Evolutionary conservation across 2,888 invertebrate species (phyloP).

Genomic region (Machimus atricapillus): DNA sequence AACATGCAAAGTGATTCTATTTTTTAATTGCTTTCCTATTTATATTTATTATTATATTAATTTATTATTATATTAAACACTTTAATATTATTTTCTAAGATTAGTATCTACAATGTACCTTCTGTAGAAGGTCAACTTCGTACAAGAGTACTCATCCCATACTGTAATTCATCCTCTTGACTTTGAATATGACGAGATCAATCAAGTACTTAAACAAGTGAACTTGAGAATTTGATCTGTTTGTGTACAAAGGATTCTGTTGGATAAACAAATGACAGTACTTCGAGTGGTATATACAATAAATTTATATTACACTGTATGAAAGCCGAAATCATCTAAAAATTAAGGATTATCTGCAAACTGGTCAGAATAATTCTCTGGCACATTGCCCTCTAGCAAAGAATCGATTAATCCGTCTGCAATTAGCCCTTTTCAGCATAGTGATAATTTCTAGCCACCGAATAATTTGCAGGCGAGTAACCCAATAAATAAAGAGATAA

Average conservation of each 20-base stretch:
- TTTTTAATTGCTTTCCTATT: too few relatives aligned
- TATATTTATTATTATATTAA: too few relatives aligned
- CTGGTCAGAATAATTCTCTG: background rate
- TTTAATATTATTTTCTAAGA: too few relatives aligned
- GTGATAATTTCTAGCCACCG: background rate
- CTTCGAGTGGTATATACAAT: background rate
- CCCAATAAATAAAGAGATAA: background rate
- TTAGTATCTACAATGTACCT: too few relatives aligned
- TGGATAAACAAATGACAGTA: background rate
- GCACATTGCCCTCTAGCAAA: background rate
- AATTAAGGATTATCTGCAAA: background rate
- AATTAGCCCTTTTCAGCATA: background rate
- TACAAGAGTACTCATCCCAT: background rate
- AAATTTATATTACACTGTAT: background rate
- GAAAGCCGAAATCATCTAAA: background rate
- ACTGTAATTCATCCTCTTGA: background rate
- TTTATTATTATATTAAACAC: too few relatives aligned
- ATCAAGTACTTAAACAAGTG: background rate
- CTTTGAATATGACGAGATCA: background rate
- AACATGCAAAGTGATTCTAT: too few relatives aligned
- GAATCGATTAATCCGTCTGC: background rate
- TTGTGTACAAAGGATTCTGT: background rate
- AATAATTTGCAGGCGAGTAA: background rate
- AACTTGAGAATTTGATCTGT: background rate
- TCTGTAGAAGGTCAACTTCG: background rate